Conservation (phyloP, 2,888 invertebrate species). For the Molanna angustata region DNA sequence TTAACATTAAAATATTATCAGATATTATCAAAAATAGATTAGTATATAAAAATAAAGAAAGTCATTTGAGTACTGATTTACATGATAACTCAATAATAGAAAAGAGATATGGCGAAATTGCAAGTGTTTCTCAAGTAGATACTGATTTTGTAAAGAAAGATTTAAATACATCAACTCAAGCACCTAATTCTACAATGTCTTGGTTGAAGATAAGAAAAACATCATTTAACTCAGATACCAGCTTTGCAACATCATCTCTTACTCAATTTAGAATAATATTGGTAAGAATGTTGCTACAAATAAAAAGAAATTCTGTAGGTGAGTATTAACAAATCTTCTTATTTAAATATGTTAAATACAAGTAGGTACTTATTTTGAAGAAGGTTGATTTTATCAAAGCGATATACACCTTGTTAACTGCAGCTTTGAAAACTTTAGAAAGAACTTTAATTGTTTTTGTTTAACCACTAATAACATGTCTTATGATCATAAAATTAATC, state of each 20-base stretch:
- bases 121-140: constrained; percentile 17
- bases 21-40: constrained; percentile 61
- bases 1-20: constrained; percentile 50
- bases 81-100: neutral
- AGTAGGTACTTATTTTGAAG: too few relatives aligned
- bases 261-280: constrained; percentile 60
- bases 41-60: constrained; percentile 39
- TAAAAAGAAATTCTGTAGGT: constrained; percentile 58
- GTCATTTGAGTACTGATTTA: neutral
- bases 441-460: too few relatives aligned
- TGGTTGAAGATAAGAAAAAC: constrained; percentile 57
- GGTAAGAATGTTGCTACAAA: constrained; percentile 59
- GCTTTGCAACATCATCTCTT: constrained; percentile 53
- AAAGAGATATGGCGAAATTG: constrained; percentile 12
- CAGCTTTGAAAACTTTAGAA: too few relatives aligned
- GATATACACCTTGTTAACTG: too few relatives aligned
- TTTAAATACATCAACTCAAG: constrained; percentile 44
- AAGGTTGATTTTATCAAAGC: too few relatives aligned
- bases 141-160: constrained; percentile 38
- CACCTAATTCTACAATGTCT: constrained; percentile 44
- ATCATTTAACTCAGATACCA: constrained; percentile 41
- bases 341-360: too few relatives aligned
- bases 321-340: too few relatives aligned
- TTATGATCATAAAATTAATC: too few relatives aligned
- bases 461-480: too few relatives aligned